These are phyloP conservation scores for Oncopodura yosiiana DNA, from an alignment of 1,140 invertebrate genomes.

Conservation along the genomic window DNA sequence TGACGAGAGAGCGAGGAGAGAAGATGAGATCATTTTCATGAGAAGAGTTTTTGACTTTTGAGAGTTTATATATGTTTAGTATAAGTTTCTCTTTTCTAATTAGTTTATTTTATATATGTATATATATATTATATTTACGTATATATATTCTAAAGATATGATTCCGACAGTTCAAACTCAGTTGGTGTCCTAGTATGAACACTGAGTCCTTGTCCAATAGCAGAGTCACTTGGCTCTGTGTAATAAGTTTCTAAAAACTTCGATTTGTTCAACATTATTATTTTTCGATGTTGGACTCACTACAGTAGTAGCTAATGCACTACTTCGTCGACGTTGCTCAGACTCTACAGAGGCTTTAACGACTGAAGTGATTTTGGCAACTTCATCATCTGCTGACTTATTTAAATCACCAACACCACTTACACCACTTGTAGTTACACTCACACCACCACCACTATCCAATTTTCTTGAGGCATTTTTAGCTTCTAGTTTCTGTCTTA, in stretches of 20 bases:
- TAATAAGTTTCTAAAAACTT: conserved; percentile 33
- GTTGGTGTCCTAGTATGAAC: conserved; percentile 67
- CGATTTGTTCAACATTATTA: conserved; percentile 34
- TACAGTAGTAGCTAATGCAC: not conserved
- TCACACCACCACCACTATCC: conserved; percentile 35
- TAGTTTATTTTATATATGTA: no score
- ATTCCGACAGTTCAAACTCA: conserved; percentile 76
- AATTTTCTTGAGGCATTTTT: conserved; percentile 48
- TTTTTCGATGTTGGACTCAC: conserved; percentile 3
- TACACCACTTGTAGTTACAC: conserved; percentile 36
- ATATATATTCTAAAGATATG: conserved; percentile 72
- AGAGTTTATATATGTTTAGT: no score
- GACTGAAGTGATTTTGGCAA: conserved; percentile 62
- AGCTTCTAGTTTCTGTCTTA: conserved; percentile 68
- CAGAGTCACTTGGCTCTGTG: conserved; percentile 51
- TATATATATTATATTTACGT: no score
- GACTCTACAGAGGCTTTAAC: conserved; percentile 41
- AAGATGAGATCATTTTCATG: no score
- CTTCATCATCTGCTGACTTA: conserved; percentile 50
- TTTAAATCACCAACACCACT: conserved; percentile 34
- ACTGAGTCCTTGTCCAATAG: conserved; percentile 57
- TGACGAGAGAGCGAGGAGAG: no score
- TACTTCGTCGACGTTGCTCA: not conserved
- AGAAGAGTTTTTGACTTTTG: no score
- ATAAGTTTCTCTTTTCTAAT: no score